Evolutionary conservation across 2,113 vertebrate genomes (phyloP), one percentile per base, ranked within the genome.

Genomic region (Microcebus murinus): DNA sequence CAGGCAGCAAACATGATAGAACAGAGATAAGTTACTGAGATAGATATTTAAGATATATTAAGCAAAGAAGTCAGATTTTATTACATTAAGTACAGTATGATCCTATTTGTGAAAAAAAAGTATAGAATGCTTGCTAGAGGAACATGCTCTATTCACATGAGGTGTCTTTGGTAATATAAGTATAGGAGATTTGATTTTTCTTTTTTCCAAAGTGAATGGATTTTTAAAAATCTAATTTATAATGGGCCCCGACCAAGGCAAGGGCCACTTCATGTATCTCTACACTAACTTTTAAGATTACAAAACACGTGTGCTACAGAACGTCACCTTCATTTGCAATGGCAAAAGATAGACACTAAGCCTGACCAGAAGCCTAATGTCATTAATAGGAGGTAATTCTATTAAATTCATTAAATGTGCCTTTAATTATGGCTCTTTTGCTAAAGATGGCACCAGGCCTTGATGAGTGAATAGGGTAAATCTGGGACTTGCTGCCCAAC

Each of bases 21-120:
- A 83, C 21, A 71, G 20, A 86, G 73, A 1, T 20, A 45, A 68
- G 20, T 73, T 91, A 79, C 45, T 82, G 20, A 85, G 71, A 68
- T 6, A 76, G 6, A 87, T 91, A 55, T 55, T 83, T 81, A 96
- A 68, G 18, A 55, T 90, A 23, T 18, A 93, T 13, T 87, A 87
- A 90, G 11, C 57, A 8, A 96, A 63, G 27, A 85, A 39, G 85
- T 77, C 13, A 92, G 23, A 95, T 95, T 74, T 94, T 50, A 82
- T 71, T 57, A 93, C 3, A 74, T 8, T 90, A 59, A 79, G 9
- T 74, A 86, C 20, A 80, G 29, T 34, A 81, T 67, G 45, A 89
- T 42, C 3, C 4, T 71, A 73, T 65, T 42, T 95, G 90, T 25
- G 4, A 25, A 25, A 48, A 48, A 61, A 73, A 92, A 50, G 31